These are phyloP conservation scores for Dasypus novemcinctus DNA, from an alignment of 2,113 vertebrate genomes.

Conservation along the genomic window DNA sequence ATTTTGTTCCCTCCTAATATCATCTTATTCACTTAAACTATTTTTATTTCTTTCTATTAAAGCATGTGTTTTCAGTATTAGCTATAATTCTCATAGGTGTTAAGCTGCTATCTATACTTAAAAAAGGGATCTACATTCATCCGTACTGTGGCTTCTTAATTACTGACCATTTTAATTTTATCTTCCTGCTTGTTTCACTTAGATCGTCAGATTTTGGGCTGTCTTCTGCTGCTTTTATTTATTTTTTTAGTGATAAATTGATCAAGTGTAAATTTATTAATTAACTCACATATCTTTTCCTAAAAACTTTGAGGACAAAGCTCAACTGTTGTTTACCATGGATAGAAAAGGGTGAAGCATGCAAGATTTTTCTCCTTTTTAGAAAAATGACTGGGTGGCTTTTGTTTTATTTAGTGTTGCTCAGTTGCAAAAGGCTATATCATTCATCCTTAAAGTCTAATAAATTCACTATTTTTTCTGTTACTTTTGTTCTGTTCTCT, in stretches of 20 bases:
- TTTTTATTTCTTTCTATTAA: fast-evolving
- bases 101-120: background rate
- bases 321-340: background rate
- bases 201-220: background rate
- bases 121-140: fast-evolving
- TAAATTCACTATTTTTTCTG: fast-evolving
- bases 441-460: fast-evolving
- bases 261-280: background rate
- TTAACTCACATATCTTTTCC: background rate
- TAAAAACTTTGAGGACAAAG: background rate
- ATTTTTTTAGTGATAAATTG: fast-evolving
- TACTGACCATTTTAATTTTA: fast-evolving
- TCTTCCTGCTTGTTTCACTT: background rate
- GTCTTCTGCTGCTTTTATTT: background rate
- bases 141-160: fast-evolving
- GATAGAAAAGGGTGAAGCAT: background rate
- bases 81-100: fast-evolving
- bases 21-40: fast-evolving
- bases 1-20: fast-evolving
- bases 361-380: background rate
- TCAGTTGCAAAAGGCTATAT: fast-evolving
- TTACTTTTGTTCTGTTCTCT: fast-evolving
- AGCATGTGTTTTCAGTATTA: fast-evolving
- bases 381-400: fast-evolving
- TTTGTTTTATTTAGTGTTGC: no score